These are phyloP conservation scores for Leptinotarsa haldemani DNA, from an alignment of 2,888 invertebrate species.

Conservation along the genomic window DNA sequence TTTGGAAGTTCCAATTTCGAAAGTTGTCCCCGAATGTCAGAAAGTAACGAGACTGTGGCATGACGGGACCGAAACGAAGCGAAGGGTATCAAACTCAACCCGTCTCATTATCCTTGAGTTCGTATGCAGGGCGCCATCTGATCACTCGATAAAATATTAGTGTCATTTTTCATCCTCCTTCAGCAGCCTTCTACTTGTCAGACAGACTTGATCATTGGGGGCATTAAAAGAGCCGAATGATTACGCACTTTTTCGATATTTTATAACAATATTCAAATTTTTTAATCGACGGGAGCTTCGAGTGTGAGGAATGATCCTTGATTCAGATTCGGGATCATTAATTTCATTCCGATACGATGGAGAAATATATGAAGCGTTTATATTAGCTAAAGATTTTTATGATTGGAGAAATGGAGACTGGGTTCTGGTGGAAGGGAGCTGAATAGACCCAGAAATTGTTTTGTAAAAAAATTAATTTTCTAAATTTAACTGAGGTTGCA, in stretches of 20 bases:
- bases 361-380: neutral
- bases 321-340: slow-evolving; percentile 10
- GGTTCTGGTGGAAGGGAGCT: too few species aligned
- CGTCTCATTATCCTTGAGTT: slow-evolving; percentile 67
- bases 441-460: too few species aligned
- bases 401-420: too few species aligned
- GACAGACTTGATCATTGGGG: slow-evolving; percentile 65
- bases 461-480: too few species aligned
- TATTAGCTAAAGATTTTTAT: neutral
- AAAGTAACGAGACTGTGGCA: slow-evolving; percentile 56
- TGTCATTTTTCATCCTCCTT: slow-evolving; percentile 66
- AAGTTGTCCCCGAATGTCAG: slow-evolving; percentile 52
- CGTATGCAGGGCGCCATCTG: slow-evolving; percentile 68
- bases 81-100: slow-evolving; percentile 63
- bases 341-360: slow-evolving; percentile 4
- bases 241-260: slow-evolving; percentile 57
- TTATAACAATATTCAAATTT: slow-evolving; percentile 45
- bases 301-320: slow-evolving; percentile 30
- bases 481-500: too few species aligned
- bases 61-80: slow-evolving; percentile 54
- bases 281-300: slow-evolving; percentile 40
- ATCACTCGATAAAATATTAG: slow-evolving; percentile 68
- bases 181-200: slow-evolving; percentile 66
- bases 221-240: slow-evolving; percentile 61
- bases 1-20: slow-evolving; percentile 49